Conservation (phyloP, 2,797 vertebrate genomes). For the Adrianichthys oophorus region DNA sequence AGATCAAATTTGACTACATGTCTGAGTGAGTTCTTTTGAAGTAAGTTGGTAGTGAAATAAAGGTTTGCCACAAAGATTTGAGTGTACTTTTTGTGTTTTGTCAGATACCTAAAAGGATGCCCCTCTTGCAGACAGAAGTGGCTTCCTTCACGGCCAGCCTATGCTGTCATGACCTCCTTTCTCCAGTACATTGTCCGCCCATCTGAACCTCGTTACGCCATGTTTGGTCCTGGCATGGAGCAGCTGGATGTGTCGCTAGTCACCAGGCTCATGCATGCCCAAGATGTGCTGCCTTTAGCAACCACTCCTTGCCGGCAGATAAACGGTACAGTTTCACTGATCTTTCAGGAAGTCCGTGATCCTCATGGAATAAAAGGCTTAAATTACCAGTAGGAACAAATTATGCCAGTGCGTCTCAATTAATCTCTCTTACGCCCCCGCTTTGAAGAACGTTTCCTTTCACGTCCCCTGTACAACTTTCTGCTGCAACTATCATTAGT, state of each 20-base stretch:
- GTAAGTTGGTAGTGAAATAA: background rate
- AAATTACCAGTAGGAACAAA: no score
- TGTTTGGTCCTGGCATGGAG: constrained; percentile 95
- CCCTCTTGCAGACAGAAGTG: constrained; percentile 81
- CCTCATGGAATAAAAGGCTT: no score
- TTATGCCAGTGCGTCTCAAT: no score
- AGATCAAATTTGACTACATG: constrained; percentile 83
- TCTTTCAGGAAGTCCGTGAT: background rate
- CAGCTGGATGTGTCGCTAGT: constrained; percentile 89
- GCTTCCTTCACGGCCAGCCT: constrained; percentile 74
- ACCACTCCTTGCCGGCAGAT: constrained; percentile 87
- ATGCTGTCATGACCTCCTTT: constrained; percentile 84
- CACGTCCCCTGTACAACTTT: no score
- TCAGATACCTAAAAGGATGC: constrained; percentile 88
- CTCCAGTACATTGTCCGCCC: constrained; percentile 85
- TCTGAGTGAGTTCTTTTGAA: constrained; percentile 78
- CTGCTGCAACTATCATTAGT: no score
- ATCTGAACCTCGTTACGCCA: constrained; percentile 89
- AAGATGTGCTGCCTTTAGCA: constrained; percentile 83
- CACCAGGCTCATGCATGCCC: constrained; percentile 85
- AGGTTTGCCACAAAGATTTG: background rate
- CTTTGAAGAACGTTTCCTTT: no score
- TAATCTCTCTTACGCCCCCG: no score
- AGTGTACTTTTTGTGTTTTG: constrained; percentile 18
- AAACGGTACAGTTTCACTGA: constrained; percentile 76